Base-by-base conservation (phyloP, 2,797 vertebrate genomes). In the Intellagama lesueurii region DNA sequence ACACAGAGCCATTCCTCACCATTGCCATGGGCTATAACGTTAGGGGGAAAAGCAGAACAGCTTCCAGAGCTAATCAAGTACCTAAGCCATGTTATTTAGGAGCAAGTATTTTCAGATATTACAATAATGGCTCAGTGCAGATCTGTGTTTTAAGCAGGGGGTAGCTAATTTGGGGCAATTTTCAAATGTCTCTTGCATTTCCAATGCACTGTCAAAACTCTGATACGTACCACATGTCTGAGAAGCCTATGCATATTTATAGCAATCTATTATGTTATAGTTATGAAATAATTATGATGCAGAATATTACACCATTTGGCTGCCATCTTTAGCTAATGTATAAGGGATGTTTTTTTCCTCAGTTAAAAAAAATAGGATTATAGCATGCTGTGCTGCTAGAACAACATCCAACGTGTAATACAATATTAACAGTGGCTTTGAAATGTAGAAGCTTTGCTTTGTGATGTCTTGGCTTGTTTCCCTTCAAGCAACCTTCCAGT, bases 221-320 rank as follows among this genome's bases (percentile, higher is more conserved):
- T 35, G 85, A 83, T 90, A 70, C 85, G 91, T 91, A 90, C 73
- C 86, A 64, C 85, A 87, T 75, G 87, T 69, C 93, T 93, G 87
- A 87, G 85, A 85, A 0, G 17, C 64, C 91, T 88, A 88, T 85
- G 56, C 69, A 32, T 85, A 83, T 73, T 88, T 94, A 14, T 72
- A 92, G 81, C 6, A 85, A 79, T 44, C 73, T n/a, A 24, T 91
- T 94, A 90, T 93, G 94, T 94, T 89, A 75, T 44, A 81, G 88
- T 92, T 85, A 90, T 92, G 93, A 95, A 95, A 93, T 92, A 92
- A 92, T 92, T 88, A 95, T 93, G 92, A 87, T 81, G 40, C 9
- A 76, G 83, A 35, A 86, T 91, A 40, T 92, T 83, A 66, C 77
- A 91, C 90, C 70, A 83, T 85, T 92, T 91, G 80, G 75, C 92